These are phyloP conservation scores for Drosophila pachea DNA, from an alignment of 1,140 invertebrate genomes.

Conservation along the genomic window DNA sequence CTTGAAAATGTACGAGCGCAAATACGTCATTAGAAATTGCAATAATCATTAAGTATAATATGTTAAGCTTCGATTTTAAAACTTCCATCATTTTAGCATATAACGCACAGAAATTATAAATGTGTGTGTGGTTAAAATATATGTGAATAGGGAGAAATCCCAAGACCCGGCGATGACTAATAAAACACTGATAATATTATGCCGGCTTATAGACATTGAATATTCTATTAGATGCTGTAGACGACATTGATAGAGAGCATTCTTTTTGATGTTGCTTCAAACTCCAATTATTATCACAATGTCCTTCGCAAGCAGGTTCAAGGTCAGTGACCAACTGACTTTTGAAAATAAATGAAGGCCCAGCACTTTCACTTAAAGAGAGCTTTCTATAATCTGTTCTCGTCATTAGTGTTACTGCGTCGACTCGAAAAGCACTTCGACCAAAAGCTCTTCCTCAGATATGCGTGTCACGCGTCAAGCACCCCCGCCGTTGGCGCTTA, in stretches of 20 bases:
- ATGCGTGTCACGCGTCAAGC: constrained; percentile 46
- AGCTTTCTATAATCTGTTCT: constrained; percentile 24
- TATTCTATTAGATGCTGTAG: constrained; percentile 1
- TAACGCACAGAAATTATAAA: not conserved
- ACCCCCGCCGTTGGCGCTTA: constrained; percentile 27
- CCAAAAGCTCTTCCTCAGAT: constrained; percentile 26
- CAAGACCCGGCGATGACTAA: constrained; percentile 14
- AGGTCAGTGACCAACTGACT: constrained; percentile 53
- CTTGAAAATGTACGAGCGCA: constrained; percentile 8
- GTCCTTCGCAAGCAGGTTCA: constrained; percentile 64
- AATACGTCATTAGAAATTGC: constrained; percentile 62
- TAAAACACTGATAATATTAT: constrained; percentile 11
- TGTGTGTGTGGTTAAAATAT: not conserved
- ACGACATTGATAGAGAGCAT: not conserved
- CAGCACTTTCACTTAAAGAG: constrained; percentile 55
- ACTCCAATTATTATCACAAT: constrained; percentile 32
- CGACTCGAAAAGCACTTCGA: constrained; percentile 32
- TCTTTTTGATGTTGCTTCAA: not conserved
- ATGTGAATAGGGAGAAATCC: constrained; percentile 1
- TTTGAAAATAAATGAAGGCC: constrained; percentile 40
- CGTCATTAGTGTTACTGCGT: constrained; percentile 8
- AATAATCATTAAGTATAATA: constrained; percentile 45
- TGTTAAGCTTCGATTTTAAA: constrained; percentile 38
- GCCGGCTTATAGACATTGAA: constrained; percentile 6
- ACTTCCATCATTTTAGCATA: constrained; percentile 13